Evolutionary conservation across 2,888 invertebrate genomes (phyloP).

Genomic region (Blomia tropicalis): DNA sequence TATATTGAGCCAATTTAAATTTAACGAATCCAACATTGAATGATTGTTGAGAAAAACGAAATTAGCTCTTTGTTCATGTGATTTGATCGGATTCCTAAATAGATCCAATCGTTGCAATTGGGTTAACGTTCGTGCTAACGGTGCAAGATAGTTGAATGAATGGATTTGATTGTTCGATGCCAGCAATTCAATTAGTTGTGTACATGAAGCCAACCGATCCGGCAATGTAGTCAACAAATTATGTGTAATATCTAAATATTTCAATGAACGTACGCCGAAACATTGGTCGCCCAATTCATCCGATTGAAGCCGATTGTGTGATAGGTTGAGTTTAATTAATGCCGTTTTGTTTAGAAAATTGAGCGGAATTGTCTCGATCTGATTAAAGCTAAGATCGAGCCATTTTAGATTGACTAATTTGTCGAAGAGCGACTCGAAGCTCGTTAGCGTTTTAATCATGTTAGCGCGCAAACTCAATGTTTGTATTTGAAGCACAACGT

Average conservation of each 20-base stretch:
- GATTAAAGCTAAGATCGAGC: constrained; percentile 54
- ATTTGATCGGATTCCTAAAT: constrained; percentile 21
- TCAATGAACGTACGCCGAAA: constrained; percentile 49
- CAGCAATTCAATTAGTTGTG: constrained; percentile 50
- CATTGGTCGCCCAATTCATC: constrained; percentile 21
- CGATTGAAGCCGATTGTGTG: constrained; percentile 26
- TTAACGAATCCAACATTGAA: not conserved
- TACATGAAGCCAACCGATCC: constrained; percentile 43
- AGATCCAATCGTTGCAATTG: constrained; percentile 2
- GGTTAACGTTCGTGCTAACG: not conserved
- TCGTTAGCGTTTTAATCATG: not conserved
- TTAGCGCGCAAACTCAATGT: constrained; percentile 14
- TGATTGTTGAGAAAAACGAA: not conserved
- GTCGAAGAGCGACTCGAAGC: constrained; percentile 4
- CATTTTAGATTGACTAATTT: constrained; percentile 43
- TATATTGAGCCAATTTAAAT: not conserved
- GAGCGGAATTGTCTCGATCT: constrained; percentile 46
- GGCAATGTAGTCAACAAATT: constrained; percentile 56
- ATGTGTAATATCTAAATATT: constrained; percentile 58
- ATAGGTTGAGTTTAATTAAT: constrained; percentile 25
- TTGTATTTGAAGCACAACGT: constrained; percentile 7
- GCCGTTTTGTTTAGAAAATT: constrained; percentile 46
- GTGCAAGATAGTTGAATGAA: constrained; percentile 28
- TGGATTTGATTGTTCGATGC: constrained; percentile 44
- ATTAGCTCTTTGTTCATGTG: not conserved